Evolutionary conservation across 2,113 vertebrate species (phyloP).

Genomic region (zebrafish (Danio rerio)): DNA sequence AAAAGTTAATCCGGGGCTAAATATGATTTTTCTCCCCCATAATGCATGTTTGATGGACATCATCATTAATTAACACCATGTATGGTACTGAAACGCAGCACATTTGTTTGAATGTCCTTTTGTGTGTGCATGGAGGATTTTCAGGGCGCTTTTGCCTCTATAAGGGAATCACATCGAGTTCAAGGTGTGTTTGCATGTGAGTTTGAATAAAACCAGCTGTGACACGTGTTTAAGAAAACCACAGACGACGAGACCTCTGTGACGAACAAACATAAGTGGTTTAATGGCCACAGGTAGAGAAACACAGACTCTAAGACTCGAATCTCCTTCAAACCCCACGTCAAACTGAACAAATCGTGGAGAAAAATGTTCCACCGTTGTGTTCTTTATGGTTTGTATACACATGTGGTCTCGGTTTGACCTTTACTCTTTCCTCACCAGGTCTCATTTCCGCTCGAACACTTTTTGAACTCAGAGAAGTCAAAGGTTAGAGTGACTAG

Average conservation of each 20-base stretch:
- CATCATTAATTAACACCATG: neutral
- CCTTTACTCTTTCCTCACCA: neutral
- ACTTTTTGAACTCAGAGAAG: slow-evolving; percentile 13
- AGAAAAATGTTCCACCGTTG: neutral
- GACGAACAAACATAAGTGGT: slow-evolving; percentile 46
- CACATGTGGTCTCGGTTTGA: neutral
- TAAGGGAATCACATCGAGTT: neutral
- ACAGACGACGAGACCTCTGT: neutral
- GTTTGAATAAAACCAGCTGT: slow-evolving; percentile 57
- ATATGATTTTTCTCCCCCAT: no score
- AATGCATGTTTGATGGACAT: neutral
- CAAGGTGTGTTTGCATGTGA: slow-evolving; percentile 25
- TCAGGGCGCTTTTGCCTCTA: slow-evolving; percentile 16
- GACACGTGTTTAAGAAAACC: slow-evolving; percentile 49
- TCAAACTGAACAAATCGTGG: neutral
- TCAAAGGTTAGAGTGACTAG: neutral
- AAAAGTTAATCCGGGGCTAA: no score
- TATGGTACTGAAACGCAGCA: neutral
- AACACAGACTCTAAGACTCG: neutral
- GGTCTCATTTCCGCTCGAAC: neutral
- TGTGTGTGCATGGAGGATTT: neutral
- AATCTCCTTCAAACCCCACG: neutral
- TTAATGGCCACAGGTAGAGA: neutral
- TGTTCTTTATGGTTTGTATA: neutral
- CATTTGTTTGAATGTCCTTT: neutral